Conservation (phyloP, 1,140 invertebrate genomes). For the Propsilocerus akamusi region DNA sequence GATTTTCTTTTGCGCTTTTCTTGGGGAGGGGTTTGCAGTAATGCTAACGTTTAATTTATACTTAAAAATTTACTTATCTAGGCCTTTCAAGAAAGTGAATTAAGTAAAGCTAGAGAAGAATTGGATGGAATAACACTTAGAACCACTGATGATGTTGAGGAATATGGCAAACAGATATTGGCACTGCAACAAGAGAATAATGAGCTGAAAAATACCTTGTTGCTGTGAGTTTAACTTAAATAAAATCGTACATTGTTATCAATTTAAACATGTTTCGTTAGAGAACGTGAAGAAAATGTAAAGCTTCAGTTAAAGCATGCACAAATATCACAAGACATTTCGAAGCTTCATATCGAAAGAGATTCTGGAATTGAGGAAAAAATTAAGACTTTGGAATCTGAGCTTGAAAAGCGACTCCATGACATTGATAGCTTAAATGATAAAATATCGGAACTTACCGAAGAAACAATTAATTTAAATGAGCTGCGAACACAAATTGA, state of each 20-base stretch:
- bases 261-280: too few species aligned
- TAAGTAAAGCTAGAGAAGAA: slow-evolving; percentile 13
- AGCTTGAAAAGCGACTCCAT: slow-evolving; percentile 15
- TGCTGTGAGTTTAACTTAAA: too few species aligned
- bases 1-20: too few species aligned
- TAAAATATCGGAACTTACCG: slow-evolving; percentile 27
- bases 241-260: too few species aligned
- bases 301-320: slow-evolving; percentile 43
- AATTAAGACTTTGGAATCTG: slow-evolving; percentile 18
- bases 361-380: slow-evolving; percentile 22
- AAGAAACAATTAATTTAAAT: slow-evolving; percentile 29
- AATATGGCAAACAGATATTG: not conserved
- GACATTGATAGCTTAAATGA: slow-evolving; percentile 30
- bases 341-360: not conserved
- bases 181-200: slow-evolving; percentile 33
- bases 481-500: slow-evolving; percentile 37
- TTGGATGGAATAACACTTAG: slow-evolving; percentile 6
- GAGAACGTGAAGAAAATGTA: slow-evolving; percentile 55
- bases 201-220: slow-evolving; percentile 65
- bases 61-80: slow-evolving; percentile 6
- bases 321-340: slow-evolving; percentile 7
- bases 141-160: not conserved
- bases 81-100: not conserved
- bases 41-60: too few species aligned
- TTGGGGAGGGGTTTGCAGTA: too few species aligned